Percentiles rank a stretch among this genome's conserved stretches.
Evolutionary conservation across 1,140 invertebrate species (phyloP).

Genomic region (Drosophila novamexicana): DNA sequence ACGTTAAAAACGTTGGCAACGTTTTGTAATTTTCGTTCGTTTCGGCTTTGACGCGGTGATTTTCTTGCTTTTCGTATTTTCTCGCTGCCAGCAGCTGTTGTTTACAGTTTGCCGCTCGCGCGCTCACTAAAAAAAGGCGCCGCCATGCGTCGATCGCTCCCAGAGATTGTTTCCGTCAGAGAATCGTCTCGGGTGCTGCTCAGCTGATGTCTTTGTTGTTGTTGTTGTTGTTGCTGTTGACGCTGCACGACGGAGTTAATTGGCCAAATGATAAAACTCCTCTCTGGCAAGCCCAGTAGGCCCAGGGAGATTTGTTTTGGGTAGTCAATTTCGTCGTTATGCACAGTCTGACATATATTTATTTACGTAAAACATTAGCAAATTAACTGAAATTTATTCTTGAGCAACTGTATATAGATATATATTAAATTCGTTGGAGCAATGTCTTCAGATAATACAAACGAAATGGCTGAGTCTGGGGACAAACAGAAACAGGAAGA

Average conservation of each 20-base stretch:
- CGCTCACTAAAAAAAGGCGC: slow-evolving; percentile 66
- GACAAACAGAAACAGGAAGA: not conserved
- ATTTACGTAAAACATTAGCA: not conserved
- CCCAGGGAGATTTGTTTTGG: not conserved
- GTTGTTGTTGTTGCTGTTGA: slow-evolving; percentile 35
- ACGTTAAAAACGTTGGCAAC: slow-evolving; percentile 12
- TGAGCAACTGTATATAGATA: not conserved
- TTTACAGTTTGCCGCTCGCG: slow-evolving; percentile 78
- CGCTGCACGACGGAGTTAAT: not conserved
- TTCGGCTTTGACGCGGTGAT: slow-evolving; percentile 14
- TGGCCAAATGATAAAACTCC: not conserved
- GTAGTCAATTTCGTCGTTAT: not conserved
- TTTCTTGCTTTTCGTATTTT: slow-evolving; percentile 16
- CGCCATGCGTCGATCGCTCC: slow-evolving; percentile 46
- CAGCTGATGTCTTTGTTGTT: slow-evolving; percentile 33
- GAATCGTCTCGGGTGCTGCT: slow-evolving; percentile 51
- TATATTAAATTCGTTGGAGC: not conserved
- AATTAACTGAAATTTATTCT: not conserved
- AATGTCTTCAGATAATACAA: slow-evolving; percentile 16
- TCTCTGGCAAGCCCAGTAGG: slow-evolving; percentile 16
- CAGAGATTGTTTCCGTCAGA: slow-evolving; percentile 51
- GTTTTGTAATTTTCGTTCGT: slow-evolving; percentile 24
- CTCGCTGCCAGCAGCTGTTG: slow-evolving; percentile 54
- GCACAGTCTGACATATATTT: not conserved
- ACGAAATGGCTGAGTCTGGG: not conserved